Conservation (phyloP, 2,113 vertebrate species). For the Myrmophylax atrothorax region DNA sequence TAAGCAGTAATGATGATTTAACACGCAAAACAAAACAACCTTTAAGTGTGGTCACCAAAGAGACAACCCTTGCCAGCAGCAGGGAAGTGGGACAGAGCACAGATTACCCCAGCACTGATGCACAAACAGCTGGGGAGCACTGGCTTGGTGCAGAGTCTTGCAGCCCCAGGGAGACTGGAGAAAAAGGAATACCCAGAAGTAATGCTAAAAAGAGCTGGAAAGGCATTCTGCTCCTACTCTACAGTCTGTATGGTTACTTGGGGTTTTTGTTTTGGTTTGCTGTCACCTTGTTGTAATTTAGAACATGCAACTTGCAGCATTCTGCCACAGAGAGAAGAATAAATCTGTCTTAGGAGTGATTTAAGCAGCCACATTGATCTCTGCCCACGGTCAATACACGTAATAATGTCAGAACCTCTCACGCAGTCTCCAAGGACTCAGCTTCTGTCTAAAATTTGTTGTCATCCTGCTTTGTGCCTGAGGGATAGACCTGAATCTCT, state of each 20-base stretch:
- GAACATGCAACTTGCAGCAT: background rate
- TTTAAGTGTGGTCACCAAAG: background rate
- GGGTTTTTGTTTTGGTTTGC: background rate
- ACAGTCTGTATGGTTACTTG: background rate
- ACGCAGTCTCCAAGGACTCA: background rate
- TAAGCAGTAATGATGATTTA: background rate
- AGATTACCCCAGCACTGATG: background rate
- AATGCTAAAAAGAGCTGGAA: background rate
- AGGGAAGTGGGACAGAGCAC: background rate
- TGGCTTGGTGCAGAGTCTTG: background rate
- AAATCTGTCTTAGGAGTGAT: background rate
- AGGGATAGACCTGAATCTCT: background rate
- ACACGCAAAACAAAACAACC: background rate
- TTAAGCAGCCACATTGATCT: slow-evolving; percentile 10
- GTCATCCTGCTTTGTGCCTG: background rate
- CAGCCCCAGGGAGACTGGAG: background rate
- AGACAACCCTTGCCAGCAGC: background rate
- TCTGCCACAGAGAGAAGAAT: background rate
- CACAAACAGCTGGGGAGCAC: background rate
- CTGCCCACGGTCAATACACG: background rate
- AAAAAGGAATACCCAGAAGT: background rate
- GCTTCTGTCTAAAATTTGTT: background rate
- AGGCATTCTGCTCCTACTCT: background rate
- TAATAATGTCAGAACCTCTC: slow-evolving; percentile 15
- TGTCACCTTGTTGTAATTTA: background rate